Evolutionary conservation across 2,888 invertebrate species (phyloP), one percentile per base, ranked within the genome.

Genomic region (Caenorhabditis auriculariae): DNA sequence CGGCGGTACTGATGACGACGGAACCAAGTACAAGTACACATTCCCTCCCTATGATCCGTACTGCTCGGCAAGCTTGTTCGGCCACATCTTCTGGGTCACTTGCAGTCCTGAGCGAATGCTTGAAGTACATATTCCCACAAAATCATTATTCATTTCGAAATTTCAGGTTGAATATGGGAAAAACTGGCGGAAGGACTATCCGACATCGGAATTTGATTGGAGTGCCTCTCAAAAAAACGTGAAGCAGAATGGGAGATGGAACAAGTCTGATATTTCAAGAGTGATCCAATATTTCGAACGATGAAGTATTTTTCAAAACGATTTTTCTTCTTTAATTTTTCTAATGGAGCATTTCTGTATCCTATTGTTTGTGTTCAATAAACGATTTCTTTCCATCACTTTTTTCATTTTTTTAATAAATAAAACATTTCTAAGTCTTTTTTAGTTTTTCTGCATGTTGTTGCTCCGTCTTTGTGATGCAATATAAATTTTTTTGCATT

Each of bases 71-170:
- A 58, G 60, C 35, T 57, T 65, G 4, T 41, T 46, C 21, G 65
- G 65, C 26, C 53, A 51, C 21, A 38, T 68, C 4, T 62, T 68
- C 21, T 68, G 65, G 68, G 49, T 60, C 2, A 68, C 68, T 1
- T 68, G 68, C 23, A 38, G 51, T 3, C 64, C 68, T 2, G 48
- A 62, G 6, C 32, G 52, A 44, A 60, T 57, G 57, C 26, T 68
- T 9, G 39, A 23, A 15, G 52, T 47, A 15, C 2, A n/a, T 19
- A 19, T 3, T 26, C 35, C 32, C 23, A 19, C 19, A 7, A 32
- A 17, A 17, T 24, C 19, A 42, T 7, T 42, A 24, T 7, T 17
- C 37, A 17, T 3, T 3, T 4, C 37, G n/a, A 17, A 2, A 6
- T 28, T 29, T 29, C 46, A 46, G 48, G n/a, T 21, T 15, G 50